Evolutionary conservation across 2,113 vertebrate genomes (phyloP), one percentile per base, ranked within the genome.

Genomic region (Caranx melampygus): DNA sequence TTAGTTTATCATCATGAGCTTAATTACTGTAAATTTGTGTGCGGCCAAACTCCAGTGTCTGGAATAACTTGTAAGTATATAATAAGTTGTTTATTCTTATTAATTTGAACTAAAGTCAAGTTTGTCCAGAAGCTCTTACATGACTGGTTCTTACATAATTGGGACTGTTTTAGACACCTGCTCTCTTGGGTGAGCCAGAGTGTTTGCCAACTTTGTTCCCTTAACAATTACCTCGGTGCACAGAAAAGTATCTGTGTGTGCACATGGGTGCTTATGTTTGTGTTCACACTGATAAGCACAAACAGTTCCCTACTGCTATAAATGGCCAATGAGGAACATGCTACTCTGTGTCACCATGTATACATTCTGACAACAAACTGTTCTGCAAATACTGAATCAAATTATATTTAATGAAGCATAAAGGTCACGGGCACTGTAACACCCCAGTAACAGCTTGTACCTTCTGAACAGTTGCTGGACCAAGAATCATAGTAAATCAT

Each of bases 131-230:
- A 33, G 44, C 75, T 58, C 33, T 74, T 13, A 0, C 42, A 54
- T 77, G 31, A 40, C 44, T 10, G 42, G 18, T 6, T 6, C 18
- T 81, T 57, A 26, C 40, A 0, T 69, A 49, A 1, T 49, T 35
- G 49, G 9, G 15, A 49, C 45, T 37, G 67, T 76, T 83, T 73
- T 63, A 37, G 74, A 59, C 13, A 37, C 55, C 0, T 7, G 14
- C 21, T 81, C 37, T 61, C 54, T 16, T 14, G 2, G 35, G 21
- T 45, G 34, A 60, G 31, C 13, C 2, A 13, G 47, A 26, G 42
- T 10, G 37, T 62, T 75, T 80, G 72, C 78, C 72, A 86, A 52
- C 73, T 68, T 37, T 52, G 42, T 61, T 78, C n/a, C 64, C 75
- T 37, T 58, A 47, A 4, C 1, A 44, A 72, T 86, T 83, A 88